These are phyloP conservation scores for Bradysia coprophila DNA, from an alignment of 1,140 invertebrate genomes.

Conservation along the genomic window DNA sequence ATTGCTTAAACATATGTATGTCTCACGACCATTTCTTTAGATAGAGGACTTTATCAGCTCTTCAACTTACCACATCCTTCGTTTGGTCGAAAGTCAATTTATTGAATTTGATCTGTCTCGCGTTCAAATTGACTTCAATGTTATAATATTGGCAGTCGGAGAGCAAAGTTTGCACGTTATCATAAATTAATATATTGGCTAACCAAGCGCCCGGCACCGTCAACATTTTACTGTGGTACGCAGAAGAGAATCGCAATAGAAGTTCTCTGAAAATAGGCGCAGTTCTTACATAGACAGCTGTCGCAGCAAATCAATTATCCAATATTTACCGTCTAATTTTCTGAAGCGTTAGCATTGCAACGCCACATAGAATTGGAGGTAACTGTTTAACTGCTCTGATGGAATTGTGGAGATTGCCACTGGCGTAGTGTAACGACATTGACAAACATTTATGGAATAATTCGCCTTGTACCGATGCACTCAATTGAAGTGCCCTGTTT, in stretches of 20 bases:
- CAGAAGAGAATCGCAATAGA: constrained; percentile 29
- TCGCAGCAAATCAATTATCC: background rate
- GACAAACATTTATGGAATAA: constrained; percentile 10
- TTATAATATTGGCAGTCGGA: constrained; percentile 17
- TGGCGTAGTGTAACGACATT: constrained; percentile 26
- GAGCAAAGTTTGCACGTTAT: constrained; percentile 9
- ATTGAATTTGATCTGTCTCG: constrained; percentile 11
- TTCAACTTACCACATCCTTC: constrained; percentile 1
- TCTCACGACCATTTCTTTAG: too few species aligned
- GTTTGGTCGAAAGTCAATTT: constrained; percentile 12
- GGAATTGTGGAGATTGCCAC: constrained; percentile 28
- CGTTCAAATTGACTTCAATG: constrained; percentile 9
- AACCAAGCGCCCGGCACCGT: constrained; percentile 24
- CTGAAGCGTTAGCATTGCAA: constrained; percentile 26
- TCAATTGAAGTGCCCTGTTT: constrained; percentile 18
- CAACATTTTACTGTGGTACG: constrained; percentile 31
- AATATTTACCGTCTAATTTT: constrained; percentile 26
- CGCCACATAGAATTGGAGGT: constrained; percentile 25
- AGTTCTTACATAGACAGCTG: constrained; percentile 1
- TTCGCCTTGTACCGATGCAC: constrained; percentile 3
- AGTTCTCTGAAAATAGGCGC: constrained; percentile 21
- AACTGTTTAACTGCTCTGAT: constrained; percentile 22
- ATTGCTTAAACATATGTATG: too few species aligned
- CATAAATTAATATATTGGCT: constrained; percentile 15
- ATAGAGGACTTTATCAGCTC: too few species aligned